phyloP scores from a whole-genome alignment of 2,888 invertebrate genomes.

The Lapara coniferarum region DNA sequence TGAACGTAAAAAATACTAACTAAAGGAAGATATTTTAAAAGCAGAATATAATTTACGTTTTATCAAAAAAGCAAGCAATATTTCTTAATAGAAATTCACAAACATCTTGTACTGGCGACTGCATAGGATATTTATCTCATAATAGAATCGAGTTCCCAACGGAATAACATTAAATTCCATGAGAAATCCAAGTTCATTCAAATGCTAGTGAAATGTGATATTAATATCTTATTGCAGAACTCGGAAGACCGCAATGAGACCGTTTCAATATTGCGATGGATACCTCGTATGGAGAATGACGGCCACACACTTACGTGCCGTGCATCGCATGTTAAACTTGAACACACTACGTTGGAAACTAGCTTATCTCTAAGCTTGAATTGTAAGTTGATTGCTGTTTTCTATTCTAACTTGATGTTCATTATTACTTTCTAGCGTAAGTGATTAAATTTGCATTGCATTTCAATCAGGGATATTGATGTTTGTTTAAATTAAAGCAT shows the following conservation, averaged over 20 bases:
- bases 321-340: conserved; percentile 90
- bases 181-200: conserved; percentile 19
- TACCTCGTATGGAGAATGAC: conserved; percentile 90
- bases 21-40: neutral
- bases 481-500: neutral
- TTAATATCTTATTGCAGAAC: conserved; percentile 78
- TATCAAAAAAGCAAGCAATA: neutral
- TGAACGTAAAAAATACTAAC: neutral
- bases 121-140: conserved; percentile 24
- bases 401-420: no score
- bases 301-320: conserved; percentile 91
- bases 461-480: neutral
- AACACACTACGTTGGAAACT: conserved; percentile 89
- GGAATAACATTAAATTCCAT: conserved; percentile 17
- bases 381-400: conserved; percentile 85
- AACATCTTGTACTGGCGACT: neutral
- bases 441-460: neutral
- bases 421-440: neutral
- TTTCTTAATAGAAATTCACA: neutral
- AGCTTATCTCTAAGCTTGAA: conserved; percentile 92
- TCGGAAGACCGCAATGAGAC: conserved; percentile 92
- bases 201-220: conserved; percentile 16
- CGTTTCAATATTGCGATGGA: conserved; percentile 89
- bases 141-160: conserved; percentile 15
- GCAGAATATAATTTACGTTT: neutral